Base-by-base conservation (phyloP, 1,140 invertebrate species). In the Rhagoletis pomonella region DNA sequence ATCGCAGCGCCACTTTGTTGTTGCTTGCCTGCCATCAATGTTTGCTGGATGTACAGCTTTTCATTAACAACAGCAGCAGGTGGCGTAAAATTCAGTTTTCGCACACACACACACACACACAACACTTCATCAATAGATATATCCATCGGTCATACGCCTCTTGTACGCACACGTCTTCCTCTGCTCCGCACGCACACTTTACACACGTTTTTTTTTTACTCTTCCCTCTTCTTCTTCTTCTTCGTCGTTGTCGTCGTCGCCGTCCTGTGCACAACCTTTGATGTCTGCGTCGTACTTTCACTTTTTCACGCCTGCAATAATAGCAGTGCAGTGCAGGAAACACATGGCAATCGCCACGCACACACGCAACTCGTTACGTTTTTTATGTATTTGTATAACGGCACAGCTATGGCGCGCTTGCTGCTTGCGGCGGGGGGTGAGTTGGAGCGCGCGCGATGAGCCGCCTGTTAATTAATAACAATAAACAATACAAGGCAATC, bases 401-500 rank as follows among this genome's bases (percentile, higher is more conserved):
- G 12, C 81, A 55, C 4, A 1, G 14, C 5, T 55, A 4, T 17
- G 19, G 3, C 5, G 5, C 17, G 64, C 5, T 65, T 6, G 7
- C 29, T 39, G 29, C 5, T 5, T 14, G 64, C 64, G 29, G 9
- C 5, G 14, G n/a, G 4, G 60, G 60, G 5, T 55, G 60, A 9
- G 60, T n/a, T 9, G 60, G 5, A 47, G 47, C 73, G 73, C 47
- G 47, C 17, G 42, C 73, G 47, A 17, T 29, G 14, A 58, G n/a
- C 47, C 3, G 73, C 14, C n/a, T 19, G n/a, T 55, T 29, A 81
- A 55, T 81, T 81, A 55, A 81, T 50, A 81, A 55, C 73, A 81
- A 10, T 81, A 29, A 81, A 55, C 73, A 81, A 10, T 81, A 29
- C 50, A 55, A 50, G 50, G 47, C 73, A 29, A 81, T 55, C 47